phyloP scores from a whole-genome alignment of 1,140 invertebrate genomes.

The Drosophila trapezifrons region DNA sequence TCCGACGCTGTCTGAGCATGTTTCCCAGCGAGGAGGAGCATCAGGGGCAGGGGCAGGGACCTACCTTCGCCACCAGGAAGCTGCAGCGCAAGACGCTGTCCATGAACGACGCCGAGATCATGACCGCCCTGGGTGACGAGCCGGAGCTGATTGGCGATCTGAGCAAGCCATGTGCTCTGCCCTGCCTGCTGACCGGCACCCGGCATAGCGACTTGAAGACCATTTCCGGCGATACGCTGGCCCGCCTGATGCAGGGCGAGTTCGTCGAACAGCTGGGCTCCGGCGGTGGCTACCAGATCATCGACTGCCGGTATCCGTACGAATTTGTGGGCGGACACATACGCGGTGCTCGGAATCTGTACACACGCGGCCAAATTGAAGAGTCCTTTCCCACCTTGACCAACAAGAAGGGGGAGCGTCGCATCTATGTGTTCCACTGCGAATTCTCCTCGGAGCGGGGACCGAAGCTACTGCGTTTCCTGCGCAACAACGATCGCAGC shows the following conservation, averaged over 20 bases:
- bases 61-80: not conserved
- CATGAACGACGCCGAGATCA: conserved; percentile 74
- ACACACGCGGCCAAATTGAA: conserved; percentile 89
- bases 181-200: conserved; percentile 87
- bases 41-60: not conserved
- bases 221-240: conserved; percentile 90
- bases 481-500: conserved; percentile 93
- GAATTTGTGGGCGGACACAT: conserved; percentile 98
- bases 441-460: conserved; percentile 98
- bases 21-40: conserved; percentile 37
- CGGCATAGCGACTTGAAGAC: conserved; percentile 93
- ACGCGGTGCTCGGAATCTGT: conserved; percentile 91
- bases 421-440: conserved; percentile 97
- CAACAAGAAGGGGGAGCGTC: conserved; percentile 84
- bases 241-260: conserved; percentile 88
- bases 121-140: conserved; percentile 84
- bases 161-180: conserved; percentile 90
- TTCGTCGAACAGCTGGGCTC: conserved; percentile 86
- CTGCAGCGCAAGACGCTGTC: conserved; percentile 55
- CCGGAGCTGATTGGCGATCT: conserved; percentile 93
- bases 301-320: conserved; percentile 96
- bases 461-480: conserved; percentile 93
- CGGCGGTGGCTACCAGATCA: conserved; percentile 87
- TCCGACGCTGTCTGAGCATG: conserved; percentile 82
- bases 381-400: conserved; percentile 85